These are phyloP conservation scores for Podarcis cretensis DNA, from an alignment of 2,113 vertebrate species.

Conservation along the genomic window DNA sequence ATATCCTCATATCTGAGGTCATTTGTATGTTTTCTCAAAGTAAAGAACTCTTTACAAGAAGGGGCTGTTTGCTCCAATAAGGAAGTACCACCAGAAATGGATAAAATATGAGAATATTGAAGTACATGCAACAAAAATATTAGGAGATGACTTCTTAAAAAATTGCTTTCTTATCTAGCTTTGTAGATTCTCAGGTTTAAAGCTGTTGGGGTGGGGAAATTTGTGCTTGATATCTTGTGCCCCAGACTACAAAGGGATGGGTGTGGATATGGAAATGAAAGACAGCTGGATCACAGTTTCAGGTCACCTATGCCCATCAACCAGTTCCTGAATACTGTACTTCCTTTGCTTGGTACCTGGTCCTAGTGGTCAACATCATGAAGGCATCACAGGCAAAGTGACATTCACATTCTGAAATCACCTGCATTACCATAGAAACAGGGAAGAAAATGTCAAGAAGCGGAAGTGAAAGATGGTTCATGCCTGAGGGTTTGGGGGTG, in stretches of 20 bases:
- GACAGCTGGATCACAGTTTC: conserved; percentile 52
- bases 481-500: conserved; percentile 36
- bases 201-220: conserved; percentile 12
- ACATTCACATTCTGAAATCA: conserved; percentile 45
- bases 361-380: not conserved
- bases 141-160: conserved; percentile 1
- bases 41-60: not conserved
- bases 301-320: conserved; percentile 50
- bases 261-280: conserved; percentile 44
- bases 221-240: conserved; percentile 57
- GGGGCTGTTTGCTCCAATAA: not conserved
- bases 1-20: not conserved
- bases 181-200: conserved; percentile 35
- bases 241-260: conserved; percentile 48
- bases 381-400: conserved; percentile 29
- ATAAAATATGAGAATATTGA: conserved; percentile 3
- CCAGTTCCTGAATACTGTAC: not conserved
- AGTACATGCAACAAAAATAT: conserved; percentile 26
- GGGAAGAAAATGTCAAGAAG: conserved; percentile 34
- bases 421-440: not conserved
- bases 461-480: conserved; percentile 33
- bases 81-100: not conserved
- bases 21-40: not conserved
- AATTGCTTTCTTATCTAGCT: conserved; percentile 42
- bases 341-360: conserved; percentile 40